Base-by-base conservation (phyloP, 2,113 vertebrate species). In the Phaethornis superciliosus region DNA sequence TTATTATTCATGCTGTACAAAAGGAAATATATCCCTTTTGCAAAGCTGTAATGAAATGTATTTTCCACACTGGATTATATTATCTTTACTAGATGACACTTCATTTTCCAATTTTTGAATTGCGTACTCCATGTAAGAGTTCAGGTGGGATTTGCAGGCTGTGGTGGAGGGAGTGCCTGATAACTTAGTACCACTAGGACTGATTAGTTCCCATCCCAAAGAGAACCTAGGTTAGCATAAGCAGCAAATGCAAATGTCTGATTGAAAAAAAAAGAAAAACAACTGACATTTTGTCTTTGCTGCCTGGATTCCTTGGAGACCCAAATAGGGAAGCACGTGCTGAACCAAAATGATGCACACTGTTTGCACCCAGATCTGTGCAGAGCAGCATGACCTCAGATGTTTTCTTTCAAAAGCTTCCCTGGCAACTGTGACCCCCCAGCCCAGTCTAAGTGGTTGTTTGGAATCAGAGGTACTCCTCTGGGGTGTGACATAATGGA, bases 281-380 rank as follows among this genome's bases (percentile, higher is more conserved):
- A 46, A 10, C 15, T 2, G 0, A 51, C 37, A 68, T 88, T 17
- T 75, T 75, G 16, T 67, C 47, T 93, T 78, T 80, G 89, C 33
- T 81, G 32, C 44, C 65, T 70, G 65, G 35, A 27, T 91, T 90
- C 32, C 28, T 54, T 74, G 60, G 37, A 46, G 40, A 62, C 12
- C 3, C 23, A 74, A 68, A 59, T 46, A 56, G 35, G 55, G 78
- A 92, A 67, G 42, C 30, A 30, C 1, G 0, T 77, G 27, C 35
- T 42, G 46, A 82, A 37, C 49, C 46, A 77, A 14, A 49, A 9
- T 10, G 15, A 27, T 33, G 7, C 49, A 14, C 0, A 0, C 18
- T 78, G 23, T 1, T 80, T 82, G 64, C 32, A 28, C 24, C 2
- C 4, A 77, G 23, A 72, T 60, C 32, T 2, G 0, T 4, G 1